Conservation (phyloP, 2,888 invertebrate species). For the Ommatoiulus sabulosus region DNA sequence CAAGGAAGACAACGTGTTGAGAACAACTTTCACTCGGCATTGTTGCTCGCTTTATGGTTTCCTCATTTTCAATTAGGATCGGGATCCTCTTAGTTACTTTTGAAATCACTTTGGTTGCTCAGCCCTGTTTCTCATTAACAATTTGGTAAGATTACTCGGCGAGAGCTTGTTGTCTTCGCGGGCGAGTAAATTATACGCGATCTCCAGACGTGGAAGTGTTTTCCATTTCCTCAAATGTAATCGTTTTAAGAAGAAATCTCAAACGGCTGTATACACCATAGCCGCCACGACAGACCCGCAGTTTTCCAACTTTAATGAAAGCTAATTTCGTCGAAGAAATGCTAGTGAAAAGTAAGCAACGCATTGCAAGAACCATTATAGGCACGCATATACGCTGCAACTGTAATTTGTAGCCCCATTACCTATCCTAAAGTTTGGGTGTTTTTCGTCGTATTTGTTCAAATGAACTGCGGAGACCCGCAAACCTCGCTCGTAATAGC, state of each 20-base stretch:
- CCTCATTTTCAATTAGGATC: conserved; percentile 35
- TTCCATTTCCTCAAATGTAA: conserved; percentile 42
- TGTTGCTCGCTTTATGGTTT: background rate
- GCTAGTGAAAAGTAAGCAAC: background rate
- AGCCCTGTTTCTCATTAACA: conserved; percentile 13
- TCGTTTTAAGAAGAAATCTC: background rate
- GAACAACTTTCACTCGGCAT: background rate
- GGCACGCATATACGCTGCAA: background rate
- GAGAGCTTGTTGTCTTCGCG: background rate
- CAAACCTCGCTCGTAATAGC: background rate
- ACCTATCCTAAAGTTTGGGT: background rate
- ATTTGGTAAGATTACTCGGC: background rate
- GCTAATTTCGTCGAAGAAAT: conserved; percentile 32
- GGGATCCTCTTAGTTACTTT: conserved; percentile 1
- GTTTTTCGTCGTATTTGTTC: background rate
- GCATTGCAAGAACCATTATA: background rate
- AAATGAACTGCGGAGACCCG: background rate
- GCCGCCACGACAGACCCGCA: background rate
- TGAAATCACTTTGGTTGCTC: conserved; percentile 12
- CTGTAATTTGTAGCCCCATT: background rate
- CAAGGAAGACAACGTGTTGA: too few relatives aligned
- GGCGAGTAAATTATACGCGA: background rate
- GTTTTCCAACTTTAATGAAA: background rate
- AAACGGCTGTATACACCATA: background rate
- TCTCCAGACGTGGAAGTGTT: conserved; percentile 6